These are phyloP conservation scores for Campylomormyrus tamandua DNA, from an alignment of 2,113 vertebrate genomes.

Conservation along the genomic window DNA sequence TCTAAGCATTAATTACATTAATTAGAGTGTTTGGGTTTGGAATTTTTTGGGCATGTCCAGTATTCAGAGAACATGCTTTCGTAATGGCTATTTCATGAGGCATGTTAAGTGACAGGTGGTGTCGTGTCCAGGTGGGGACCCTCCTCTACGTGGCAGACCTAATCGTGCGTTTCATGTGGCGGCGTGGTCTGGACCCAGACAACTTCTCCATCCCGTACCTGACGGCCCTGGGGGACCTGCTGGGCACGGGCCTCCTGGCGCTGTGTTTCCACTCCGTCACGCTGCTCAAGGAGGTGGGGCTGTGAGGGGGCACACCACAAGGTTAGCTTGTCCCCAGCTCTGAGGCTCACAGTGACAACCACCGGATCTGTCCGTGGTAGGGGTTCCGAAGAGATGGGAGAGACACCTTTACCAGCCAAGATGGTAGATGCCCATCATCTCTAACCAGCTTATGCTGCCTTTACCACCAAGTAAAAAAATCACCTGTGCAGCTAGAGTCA, in stretches of 20 bases:
- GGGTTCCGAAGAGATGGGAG: neutral
- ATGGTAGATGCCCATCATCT: neutral
- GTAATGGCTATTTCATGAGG: neutral
- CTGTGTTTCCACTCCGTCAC: conserved; percentile 70
- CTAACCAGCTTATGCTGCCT: neutral
- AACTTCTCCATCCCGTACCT: conserved; percentile 97
- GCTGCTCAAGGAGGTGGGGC: conserved; percentile 38
- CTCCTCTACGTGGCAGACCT: conserved; percentile 85
- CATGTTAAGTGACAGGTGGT: neutral
- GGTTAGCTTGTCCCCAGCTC: neutral
- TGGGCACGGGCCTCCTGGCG: conserved; percentile 84
- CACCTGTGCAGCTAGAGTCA: neutral
- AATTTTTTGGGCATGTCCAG: neutral
- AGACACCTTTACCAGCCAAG: neutral
- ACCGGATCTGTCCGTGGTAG: neutral
- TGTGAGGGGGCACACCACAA: conserved; percentile 31
- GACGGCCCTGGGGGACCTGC: conserved; percentile 86
- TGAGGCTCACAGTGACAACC: neutral
- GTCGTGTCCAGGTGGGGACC: conserved; percentile 67
- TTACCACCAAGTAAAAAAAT: neutral
- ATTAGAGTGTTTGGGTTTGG: neutral
- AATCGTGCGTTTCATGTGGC: conserved; percentile 80
- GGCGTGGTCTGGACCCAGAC: conserved; percentile 80
- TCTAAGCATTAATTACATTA: neutral
- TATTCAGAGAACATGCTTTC: neutral